Evolutionary conservation across 2,797 vertebrate species (phyloP).

Genomic region (Macropus fuliginosus): DNA sequence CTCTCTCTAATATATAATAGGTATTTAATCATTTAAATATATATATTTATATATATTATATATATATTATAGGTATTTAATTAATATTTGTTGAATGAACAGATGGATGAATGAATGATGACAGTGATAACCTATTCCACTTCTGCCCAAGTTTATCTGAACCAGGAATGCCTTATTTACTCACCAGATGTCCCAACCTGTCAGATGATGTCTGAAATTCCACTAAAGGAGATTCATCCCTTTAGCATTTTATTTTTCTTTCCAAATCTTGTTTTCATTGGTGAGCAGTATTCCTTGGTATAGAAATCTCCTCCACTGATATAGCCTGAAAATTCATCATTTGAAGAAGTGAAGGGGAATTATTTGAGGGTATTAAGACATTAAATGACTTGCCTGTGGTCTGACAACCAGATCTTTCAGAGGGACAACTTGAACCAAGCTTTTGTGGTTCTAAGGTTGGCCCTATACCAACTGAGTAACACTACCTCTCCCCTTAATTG

Average conservation of each 20-base stretch:
- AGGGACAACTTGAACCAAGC: not conserved
- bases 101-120: not conserved
- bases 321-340: not conserved
- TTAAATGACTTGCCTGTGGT: not conserved
- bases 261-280: not conserved
- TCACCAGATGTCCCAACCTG: not conserved
- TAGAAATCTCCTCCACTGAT: not conserved
- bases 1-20: no score
- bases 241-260: not conserved
- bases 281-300: not conserved
- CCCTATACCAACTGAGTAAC: not conserved
- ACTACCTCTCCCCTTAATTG: not conserved
- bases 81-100: not conserved
- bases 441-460: not conserved
- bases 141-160: not conserved
- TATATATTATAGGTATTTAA: not conserved
- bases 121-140: not conserved
- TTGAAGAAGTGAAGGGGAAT: not conserved
- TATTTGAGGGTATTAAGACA: not conserved
- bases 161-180: not conserved
- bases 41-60: no score
- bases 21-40: no score
- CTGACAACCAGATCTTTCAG: not conserved
- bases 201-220: not conserved
- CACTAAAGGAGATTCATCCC: not conserved